Base-by-base conservation (phyloP, 2,113 vertebrate genomes). In the Apteryx mantelli region DNA sequence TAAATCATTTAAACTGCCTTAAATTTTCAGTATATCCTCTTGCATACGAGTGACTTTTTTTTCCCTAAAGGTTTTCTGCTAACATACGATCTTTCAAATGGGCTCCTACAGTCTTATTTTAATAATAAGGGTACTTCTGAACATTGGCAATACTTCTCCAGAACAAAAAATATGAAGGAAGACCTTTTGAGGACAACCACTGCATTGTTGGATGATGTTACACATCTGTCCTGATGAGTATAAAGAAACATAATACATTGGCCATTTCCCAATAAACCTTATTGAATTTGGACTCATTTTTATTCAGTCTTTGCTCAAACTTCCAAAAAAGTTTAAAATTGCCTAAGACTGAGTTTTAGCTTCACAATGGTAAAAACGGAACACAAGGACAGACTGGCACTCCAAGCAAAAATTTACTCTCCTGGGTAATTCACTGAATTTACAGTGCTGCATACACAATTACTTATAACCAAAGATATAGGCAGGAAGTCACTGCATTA, bases 381-480 rank as follows among this genome's bases (percentile, higher is more conserved):
- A 68, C 18, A 8, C 13, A 68, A 44, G 50, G 38, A 44, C 40
- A 87, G 34, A 32, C 19, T 53, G 13, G 42, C 52, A 58, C 8
- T 16, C 21, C 19, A 44, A 60, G 60, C 7, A 48, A 66, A 66
- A 52, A 42, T 19, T 61, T 53, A 32, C 9, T 63, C 52, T 73
- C 66, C 36, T 7, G 6, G 76, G 18, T 9, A 77, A 32, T 25
- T 40, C 1, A 0, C 44, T 85, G 26, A 75, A 32, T 48, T 94
- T 58, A 12, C n/a, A 14, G 26, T 64, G 34, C 46, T 34, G 19
- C 12, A 44, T 19, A 22, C 24, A 58, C 0, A 0, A 9, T 21
- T 50, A n/a, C 40, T 66, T 64, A 2, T 18, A 71, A 56, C 13
- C 13, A 65, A 34, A 80, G n/a, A 6, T 4, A 34, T 9, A 22